phyloP scores from a whole-genome alignment of 2,113 vertebrate genomes.

The Corythornis madagascariensis region DNA sequence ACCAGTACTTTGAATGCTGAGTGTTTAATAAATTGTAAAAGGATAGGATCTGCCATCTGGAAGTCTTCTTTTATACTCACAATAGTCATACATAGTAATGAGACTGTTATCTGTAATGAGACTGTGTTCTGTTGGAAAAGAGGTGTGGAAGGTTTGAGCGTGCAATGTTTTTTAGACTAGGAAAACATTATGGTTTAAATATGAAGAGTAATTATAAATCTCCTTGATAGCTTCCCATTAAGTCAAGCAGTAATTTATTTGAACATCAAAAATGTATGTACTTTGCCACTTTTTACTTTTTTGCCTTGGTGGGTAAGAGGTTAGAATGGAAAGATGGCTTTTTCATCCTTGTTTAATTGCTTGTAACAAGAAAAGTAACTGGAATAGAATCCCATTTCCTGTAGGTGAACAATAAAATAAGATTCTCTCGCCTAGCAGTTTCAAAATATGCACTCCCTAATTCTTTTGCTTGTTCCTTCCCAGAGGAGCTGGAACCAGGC shows the following conservation, averaged over 20 bases:
- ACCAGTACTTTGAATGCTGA: neutral
- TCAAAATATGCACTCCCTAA: neutral
- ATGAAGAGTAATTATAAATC: constrained; percentile 38
- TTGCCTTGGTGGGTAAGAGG: neutral
- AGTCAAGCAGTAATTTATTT: constrained; percentile 11
- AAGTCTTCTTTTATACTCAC: neutral
- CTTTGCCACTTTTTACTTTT: neutral
- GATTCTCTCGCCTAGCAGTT: neutral
- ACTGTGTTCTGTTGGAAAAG: neutral
- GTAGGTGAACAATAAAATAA: neutral
- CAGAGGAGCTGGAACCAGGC: neutral
- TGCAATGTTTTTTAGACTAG: neutral
- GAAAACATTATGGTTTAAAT: neutral
- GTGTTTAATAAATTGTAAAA: neutral
- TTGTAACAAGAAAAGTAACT: neutral
- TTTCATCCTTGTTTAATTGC: constrained; percentile 41
- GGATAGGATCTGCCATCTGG: neutral
- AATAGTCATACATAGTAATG: neutral
- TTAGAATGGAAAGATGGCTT: constrained; percentile 1
- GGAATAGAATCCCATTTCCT: neutral
- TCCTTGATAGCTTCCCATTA: constrained; percentile 13
- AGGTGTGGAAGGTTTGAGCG: neutral
- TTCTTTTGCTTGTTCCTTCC: neutral
- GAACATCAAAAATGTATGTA: neutral
- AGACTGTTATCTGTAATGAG: constrained; percentile 11